Conservation (phyloP, 1,140 invertebrate genomes). For the Olivierus martensii region DNA sequence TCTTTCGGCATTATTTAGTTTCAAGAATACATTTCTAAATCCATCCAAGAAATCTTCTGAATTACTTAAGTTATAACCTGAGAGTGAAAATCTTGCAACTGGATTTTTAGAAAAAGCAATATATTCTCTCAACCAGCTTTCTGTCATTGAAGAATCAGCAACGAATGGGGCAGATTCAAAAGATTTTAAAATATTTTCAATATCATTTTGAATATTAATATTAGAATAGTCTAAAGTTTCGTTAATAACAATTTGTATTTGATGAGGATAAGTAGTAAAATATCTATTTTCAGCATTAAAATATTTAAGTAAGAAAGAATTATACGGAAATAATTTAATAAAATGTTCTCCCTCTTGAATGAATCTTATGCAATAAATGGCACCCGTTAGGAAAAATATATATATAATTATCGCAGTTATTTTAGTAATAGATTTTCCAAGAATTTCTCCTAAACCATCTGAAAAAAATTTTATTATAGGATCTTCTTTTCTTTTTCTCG, state of each 20-base stretch:
- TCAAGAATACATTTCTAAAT: constrained; percentile 44
- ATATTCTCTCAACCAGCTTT: constrained; percentile 80
- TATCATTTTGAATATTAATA: constrained; percentile 32
- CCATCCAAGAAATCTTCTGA: constrained; percentile 56
- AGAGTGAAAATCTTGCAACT: constrained; percentile 41
- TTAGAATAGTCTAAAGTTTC: constrained; percentile 74
- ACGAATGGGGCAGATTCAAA: constrained; percentile 71
- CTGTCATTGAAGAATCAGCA: constrained; percentile 54
- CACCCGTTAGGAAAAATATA: constrained; percentile 59
- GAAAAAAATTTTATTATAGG: constrained; percentile 78
- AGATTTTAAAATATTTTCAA: constrained; percentile 60
- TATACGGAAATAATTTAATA: constrained; percentile 62
- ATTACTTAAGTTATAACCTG: constrained; percentile 57
- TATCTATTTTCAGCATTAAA: constrained; percentile 75
- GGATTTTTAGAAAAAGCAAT: constrained; percentile 57
- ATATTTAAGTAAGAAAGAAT: constrained; percentile 76
- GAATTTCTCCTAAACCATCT: constrained; percentile 54
- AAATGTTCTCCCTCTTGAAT: constrained; percentile 77
- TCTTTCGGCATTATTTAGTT: constrained; percentile 35
- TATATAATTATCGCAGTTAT: constrained; percentile 57
- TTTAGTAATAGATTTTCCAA: constrained; percentile 64
- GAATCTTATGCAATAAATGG: constrained; percentile 68
- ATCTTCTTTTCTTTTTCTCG: constrained; percentile 42
- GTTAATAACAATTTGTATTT: constrained; percentile 69
- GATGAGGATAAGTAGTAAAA: constrained; percentile 76